A percentile compares a stretch with the other conserved stretches of the same genome.
These are phyloP conservation scores for Apistogramma diplotaenia DNA, from an alignment of 2,113 vertebrate genomes.

Conservation along the genomic window DNA sequence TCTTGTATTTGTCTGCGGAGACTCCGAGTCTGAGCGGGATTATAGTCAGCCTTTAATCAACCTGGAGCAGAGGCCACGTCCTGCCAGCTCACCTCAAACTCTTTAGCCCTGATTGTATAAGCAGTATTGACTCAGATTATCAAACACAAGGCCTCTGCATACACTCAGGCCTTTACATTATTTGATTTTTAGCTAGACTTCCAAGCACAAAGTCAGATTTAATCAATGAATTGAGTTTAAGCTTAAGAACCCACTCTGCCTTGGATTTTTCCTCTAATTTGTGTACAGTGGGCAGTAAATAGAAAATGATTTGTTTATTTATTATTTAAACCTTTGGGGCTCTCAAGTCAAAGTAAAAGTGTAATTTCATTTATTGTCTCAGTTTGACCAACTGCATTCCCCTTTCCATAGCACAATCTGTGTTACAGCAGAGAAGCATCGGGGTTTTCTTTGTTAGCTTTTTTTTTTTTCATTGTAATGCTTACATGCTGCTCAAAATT, in stretches of 20 bases:
- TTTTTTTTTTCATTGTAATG: background rate
- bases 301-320: background rate
- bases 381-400: background rate
- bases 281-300: background rate
- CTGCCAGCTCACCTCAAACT: background rate
- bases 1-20: constrained; percentile 23
- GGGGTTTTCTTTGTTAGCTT: background rate
- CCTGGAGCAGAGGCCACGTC: background rate
- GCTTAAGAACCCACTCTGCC: background rate
- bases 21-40: background rate
- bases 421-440: too few species aligned
- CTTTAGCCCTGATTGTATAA: constrained; percentile 2
- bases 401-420: background rate
- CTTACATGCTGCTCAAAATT: too few species aligned
- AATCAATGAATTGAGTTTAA: background rate
- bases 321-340: background rate
- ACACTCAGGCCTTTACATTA: background rate
- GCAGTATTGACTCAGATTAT: constrained; percentile 33
- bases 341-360: background rate
- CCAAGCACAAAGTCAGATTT: background rate
- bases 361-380: background rate
- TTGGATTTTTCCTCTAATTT: background rate
- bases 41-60: constrained; percentile 39
- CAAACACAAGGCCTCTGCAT: constrained; percentile 1
- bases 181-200: constrained; percentile 16